phyloP scores from a whole-genome alignment of 2,888 invertebrate species.

The Germaria angustata region DNA sequence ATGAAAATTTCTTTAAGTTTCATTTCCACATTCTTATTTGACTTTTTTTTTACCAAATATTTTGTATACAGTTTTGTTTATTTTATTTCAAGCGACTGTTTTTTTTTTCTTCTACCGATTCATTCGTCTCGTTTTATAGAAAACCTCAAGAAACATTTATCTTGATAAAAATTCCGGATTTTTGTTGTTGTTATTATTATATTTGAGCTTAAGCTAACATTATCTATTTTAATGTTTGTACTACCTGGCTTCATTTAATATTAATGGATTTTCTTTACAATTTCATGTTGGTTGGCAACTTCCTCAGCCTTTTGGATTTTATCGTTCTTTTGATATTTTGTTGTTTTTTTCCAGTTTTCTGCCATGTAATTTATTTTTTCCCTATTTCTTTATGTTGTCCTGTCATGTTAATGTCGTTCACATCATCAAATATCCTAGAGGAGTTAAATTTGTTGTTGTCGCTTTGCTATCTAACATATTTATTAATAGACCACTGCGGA shows the following conservation, averaged over 20 bases:
- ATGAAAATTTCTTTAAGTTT: slow-evolving; percentile 22
- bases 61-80: slow-evolving; percentile 13
- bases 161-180: slow-evolving; percentile 47
- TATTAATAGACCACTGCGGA: slow-evolving; percentile 59
- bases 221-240: slow-evolving; percentile 66
- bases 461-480: slow-evolving; percentile 22
- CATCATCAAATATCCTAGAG: slow-evolving; percentile 66
- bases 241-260: slow-evolving; percentile 67
- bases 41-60: background rate
- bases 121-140: background rate
- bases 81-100: background rate
- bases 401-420: slow-evolving; percentile 67
- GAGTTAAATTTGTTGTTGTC: slow-evolving; percentile 35
- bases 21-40: background rate
- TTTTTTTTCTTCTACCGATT: background rate
- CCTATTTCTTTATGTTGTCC: slow-evolving; percentile 55
- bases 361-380: slow-evolving; percentile 37
- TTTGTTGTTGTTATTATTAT: slow-evolving; percentile 26
- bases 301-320: slow-evolving; percentile 53
- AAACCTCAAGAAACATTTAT: slow-evolving; percentile 61
- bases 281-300: slow-evolving; percentile 50
- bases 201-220: slow-evolving; percentile 60
- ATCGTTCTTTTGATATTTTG: too few relatives aligned
- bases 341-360: slow-evolving; percentile 7
- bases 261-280: slow-evolving; percentile 66